phyloP scores from a whole-genome alignment of 2,113 vertebrate species.

The Sander lucioperca region DNA sequence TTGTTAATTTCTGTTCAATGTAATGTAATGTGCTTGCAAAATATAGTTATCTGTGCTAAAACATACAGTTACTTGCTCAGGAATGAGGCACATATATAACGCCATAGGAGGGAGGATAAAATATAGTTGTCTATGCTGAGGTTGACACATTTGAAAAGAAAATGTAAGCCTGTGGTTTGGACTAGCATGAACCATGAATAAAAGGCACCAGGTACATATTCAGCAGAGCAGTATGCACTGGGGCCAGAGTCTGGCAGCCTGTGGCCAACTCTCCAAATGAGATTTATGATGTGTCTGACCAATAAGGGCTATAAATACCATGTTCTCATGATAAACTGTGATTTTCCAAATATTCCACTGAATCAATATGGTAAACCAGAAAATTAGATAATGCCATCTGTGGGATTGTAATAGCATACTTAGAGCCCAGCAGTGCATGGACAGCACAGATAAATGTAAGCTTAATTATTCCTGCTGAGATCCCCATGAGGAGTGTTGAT shows the following conservation, averaged over 20 bases:
- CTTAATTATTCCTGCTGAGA: slow-evolving; percentile 73
- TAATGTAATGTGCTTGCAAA: too few species aligned
- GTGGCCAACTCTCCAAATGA: slow-evolving; percentile 56
- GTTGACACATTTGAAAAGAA: slow-evolving; percentile 54
- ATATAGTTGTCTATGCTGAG: slow-evolving; percentile 57
- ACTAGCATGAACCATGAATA: slow-evolving; percentile 59
- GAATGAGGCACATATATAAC: too few species aligned
- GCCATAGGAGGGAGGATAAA: slow-evolving; percentile 14
- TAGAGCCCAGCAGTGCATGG: slow-evolving; percentile 56
- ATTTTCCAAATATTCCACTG: slow-evolving; percentile 77
- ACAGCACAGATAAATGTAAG: slow-evolving; percentile 72
- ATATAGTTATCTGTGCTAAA: too few species aligned
- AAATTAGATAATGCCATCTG: slow-evolving; percentile 79
- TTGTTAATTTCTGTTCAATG: too few species aligned
- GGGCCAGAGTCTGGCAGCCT: slow-evolving; percentile 59
- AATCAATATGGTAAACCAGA: slow-evolving; percentile 80
- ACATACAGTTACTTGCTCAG: too few species aligned
- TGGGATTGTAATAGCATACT: slow-evolving; percentile 78
- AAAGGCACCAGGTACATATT: slow-evolving; percentile 67
- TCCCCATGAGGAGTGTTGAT: slow-evolving; percentile 74
- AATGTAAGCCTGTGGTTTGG: slow-evolving; percentile 49
- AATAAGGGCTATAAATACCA: slow-evolving; percentile 72
- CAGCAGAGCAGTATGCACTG: slow-evolving; percentile 37
- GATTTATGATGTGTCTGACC: slow-evolving; percentile 76
- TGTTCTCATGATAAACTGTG: slow-evolving; percentile 75